A percentile compares a stretch with the other conserved stretches of the same genome.
These are phyloP conservation scores for Spilarctia lutea DNA, from an alignment of 2,888 invertebrate species.

Conservation along the genomic window DNA sequence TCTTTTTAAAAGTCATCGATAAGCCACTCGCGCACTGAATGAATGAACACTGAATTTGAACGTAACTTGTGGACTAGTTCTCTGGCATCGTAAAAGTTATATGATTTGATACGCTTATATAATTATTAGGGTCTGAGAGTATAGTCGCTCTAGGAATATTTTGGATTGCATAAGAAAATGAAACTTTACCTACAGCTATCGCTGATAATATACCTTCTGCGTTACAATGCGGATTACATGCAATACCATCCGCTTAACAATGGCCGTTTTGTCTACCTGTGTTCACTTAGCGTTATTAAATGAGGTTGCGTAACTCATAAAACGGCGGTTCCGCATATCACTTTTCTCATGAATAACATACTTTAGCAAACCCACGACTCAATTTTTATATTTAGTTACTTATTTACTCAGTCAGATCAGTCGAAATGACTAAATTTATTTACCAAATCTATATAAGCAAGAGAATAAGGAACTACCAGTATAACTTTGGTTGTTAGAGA, in stretches of 20 bases:
- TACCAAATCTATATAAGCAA: no score
- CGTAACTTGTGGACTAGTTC: constrained; percentile 76
- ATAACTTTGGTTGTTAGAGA: not conserved
- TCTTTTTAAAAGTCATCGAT: no score
- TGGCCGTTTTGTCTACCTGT: not conserved
- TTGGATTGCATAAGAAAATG: not conserved
- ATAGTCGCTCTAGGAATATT: not conserved
- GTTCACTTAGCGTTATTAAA: not conserved
- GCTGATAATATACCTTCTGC: not conserved
- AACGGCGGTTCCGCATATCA: not conserved
- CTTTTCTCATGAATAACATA: constrained; percentile 6
- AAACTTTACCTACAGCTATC: not conserved
- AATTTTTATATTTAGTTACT: not conserved
- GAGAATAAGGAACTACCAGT: not conserved
- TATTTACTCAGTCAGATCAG: no score
- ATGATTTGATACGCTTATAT: constrained; percentile 57
- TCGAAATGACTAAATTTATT: not conserved
- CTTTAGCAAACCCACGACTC: not conserved
- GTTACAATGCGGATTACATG: not conserved
- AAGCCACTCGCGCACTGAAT: constrained; percentile 78
- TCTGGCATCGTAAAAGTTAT: constrained; percentile 60
- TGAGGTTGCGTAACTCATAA: not conserved
- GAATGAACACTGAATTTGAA: constrained; percentile 78
- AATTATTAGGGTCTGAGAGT: constrained; percentile 28
- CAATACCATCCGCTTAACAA: not conserved